Conservation (phyloP, 2,797 vertebrate genomes). For the Tenualosa ilisha region DNA sequence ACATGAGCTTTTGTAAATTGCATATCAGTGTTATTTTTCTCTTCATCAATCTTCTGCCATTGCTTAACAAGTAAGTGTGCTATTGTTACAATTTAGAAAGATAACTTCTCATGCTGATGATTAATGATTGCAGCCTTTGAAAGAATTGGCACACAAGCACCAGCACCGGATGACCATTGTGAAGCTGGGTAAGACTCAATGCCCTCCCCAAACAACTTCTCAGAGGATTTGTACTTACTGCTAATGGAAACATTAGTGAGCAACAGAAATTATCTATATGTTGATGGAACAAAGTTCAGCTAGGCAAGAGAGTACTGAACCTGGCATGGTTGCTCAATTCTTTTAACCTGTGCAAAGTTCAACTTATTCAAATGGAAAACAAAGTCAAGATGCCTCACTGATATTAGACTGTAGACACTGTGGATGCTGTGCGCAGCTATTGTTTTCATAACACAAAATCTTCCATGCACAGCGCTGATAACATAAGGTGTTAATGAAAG, state of each 20-base stretch:
- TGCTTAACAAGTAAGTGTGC: not conserved
- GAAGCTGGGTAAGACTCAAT: constrained; percentile 33
- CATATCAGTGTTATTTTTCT: not conserved
- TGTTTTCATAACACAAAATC: not conserved
- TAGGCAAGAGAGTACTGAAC: not conserved
- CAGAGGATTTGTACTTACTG: too few species aligned
- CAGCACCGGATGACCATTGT: constrained; percentile 49
- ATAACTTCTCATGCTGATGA: not conserved
- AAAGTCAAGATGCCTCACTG: not conserved
- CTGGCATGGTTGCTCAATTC: too few species aligned
- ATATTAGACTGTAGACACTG: too few species aligned
- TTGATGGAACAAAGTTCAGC: not conserved
- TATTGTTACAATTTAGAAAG: not conserved
- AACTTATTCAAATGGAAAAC: not conserved
- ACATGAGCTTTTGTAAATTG: not conserved
- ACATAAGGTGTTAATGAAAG: not conserved
- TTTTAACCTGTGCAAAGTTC: not conserved
- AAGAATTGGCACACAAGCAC: constrained; percentile 47
- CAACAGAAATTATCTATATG: not conserved
- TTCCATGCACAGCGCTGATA: not conserved
- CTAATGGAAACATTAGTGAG: not conserved
- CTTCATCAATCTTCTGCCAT: not conserved
- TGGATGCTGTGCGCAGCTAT: not conserved
- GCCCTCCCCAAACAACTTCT: not conserved
- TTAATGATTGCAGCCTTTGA: constrained; percentile 50